These are phyloP conservation scores for Pelobates fuscus DNA, from an alignment of 2,113 vertebrate genomes.

Conservation along the genomic window DNA sequence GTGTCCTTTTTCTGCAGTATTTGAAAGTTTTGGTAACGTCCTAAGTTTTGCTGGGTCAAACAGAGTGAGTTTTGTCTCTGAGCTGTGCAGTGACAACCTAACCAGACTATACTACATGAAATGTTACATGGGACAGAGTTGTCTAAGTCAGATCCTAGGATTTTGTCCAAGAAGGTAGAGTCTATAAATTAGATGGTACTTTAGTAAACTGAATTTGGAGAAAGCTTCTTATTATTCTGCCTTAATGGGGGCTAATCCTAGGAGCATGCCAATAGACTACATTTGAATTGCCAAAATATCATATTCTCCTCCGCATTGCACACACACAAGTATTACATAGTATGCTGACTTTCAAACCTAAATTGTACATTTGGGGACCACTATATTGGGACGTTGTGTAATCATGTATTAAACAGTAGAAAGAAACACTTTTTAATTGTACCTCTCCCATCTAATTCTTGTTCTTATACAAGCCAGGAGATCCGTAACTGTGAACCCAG, in stretches of 20 bases:
- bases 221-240: not conserved
- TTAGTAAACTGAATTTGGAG: no score
- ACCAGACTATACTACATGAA: no score
- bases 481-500: not conserved
- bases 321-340: constrained; percentile 17
- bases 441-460: not conserved
- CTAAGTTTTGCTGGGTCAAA: no score
- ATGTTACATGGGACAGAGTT: no score
- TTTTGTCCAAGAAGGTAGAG: no score
- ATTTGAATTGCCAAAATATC: not conserved
- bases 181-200: no score
- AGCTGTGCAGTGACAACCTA: no score
- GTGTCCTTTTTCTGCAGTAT: no score
- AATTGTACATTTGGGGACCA: constrained; percentile 30
- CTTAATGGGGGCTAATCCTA: constrained; percentile 32
- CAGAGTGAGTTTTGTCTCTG: no score
- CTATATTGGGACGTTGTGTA: constrained; percentile 25
- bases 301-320: not conserved
- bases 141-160: no score
- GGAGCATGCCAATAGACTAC: constrained; percentile 15
- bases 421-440: constrained; percentile 15
- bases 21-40: no score
- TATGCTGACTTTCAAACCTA: constrained; percentile 26
- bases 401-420: constrained; percentile 22
- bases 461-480: constrained; percentile 1